A percentile compares a stretch with the other conserved stretches of the same genome.
phyloP scores from a whole-genome alignment of 2,888 invertebrate species.

The Agrotis ipsilon region DNA sequence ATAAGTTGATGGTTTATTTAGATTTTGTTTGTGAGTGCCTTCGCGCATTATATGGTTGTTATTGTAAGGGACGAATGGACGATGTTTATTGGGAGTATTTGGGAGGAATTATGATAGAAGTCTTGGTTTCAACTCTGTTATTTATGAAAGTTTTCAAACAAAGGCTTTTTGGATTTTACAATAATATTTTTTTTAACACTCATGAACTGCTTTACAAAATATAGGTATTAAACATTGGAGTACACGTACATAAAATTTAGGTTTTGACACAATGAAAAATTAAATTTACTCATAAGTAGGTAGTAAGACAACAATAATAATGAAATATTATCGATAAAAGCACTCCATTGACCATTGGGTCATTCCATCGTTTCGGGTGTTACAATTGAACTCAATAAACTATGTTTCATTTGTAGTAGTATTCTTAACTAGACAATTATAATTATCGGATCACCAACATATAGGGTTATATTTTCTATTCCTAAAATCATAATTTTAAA shows the following conservation, averaged over 20 bases:
- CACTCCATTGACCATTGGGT: slow-evolving; percentile 6
- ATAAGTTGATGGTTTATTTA: slow-evolving; percentile 74
- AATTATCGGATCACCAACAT: no score
- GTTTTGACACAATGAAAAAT: no score
- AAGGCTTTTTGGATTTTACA: background rate
- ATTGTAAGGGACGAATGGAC: slow-evolving; percentile 13
- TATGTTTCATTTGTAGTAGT: no score
- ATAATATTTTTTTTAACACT: background rate
- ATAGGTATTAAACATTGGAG: no score
- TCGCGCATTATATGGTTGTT: slow-evolving; percentile 51
- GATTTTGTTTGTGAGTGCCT: slow-evolving; percentile 62
- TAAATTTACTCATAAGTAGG: background rate
- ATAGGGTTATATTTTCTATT: no score
- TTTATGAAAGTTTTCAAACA: background rate
- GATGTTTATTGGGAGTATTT: background rate
- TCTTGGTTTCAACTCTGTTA: background rate
- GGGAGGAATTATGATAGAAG: background rate
- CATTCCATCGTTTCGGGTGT: no score
- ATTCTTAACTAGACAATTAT: no score
- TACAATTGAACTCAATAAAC: no score
- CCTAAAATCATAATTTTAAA: no score
- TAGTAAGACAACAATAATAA: background rate
- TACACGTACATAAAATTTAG: no score
- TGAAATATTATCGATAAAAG: slow-evolving; percentile 24
- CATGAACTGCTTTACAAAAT: background rate